These are phyloP conservation scores for Eupithecia dodoneata DNA, from an alignment of 2,888 invertebrate genomes.

Conservation along the genomic window DNA sequence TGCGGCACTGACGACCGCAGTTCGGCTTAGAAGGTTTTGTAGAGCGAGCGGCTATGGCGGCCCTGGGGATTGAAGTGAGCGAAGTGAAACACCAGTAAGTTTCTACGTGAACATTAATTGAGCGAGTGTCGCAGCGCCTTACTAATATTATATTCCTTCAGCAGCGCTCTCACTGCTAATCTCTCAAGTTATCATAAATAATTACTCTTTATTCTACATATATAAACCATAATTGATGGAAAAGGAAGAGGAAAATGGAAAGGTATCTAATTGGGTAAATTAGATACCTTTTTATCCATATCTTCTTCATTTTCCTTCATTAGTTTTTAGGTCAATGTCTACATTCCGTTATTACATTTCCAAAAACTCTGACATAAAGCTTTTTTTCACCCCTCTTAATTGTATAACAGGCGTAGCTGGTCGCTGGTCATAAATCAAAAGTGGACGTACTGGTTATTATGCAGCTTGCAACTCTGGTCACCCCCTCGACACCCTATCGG, in stretches of 20 bases:
- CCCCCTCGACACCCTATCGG: background rate
- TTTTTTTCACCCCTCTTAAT: background rate
- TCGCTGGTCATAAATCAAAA: background rate
- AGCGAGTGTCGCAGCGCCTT: background rate
- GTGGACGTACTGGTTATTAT: background rate
- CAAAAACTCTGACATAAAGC: background rate
- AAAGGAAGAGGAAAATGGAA: background rate
- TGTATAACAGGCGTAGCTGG: background rate
- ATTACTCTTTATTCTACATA: too few relatives aligned
- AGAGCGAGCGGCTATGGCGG: background rate
- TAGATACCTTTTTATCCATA: background rate
- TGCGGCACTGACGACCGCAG: background rate
- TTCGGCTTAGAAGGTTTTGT: background rate
- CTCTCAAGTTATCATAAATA: background rate
- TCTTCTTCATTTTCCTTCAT: too few relatives aligned
- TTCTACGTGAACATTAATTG: background rate
- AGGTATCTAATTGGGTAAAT: background rate
- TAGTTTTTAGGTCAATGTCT: background rate
- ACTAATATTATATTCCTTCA: too few relatives aligned
- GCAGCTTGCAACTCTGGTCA: slow-evolving; percentile 6
- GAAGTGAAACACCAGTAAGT: background rate
- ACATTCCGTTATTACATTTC: background rate
- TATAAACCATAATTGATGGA: background rate
- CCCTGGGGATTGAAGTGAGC: background rate
- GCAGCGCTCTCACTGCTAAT: background rate